Evolutionary conservation across 2,797 vertebrate genomes (phyloP), one percentile per base, ranked within the genome.

Genomic region (Rhynchotus rufescens): DNA sequence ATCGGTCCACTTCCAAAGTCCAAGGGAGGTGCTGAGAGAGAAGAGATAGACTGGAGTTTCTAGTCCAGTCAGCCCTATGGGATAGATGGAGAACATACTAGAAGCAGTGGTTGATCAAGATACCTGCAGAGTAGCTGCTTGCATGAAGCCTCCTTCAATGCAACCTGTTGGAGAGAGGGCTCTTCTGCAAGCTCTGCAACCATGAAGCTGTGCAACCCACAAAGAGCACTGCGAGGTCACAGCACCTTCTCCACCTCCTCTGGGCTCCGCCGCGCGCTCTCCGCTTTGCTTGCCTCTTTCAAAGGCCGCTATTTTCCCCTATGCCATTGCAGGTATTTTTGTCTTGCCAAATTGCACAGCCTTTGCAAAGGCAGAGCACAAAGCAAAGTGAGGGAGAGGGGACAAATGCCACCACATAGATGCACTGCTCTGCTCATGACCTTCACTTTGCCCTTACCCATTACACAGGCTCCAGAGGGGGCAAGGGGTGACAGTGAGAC

Each of bases 241-340:
- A 30, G 28, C 49, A 21, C 26, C 34, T 69, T 52, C 30, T 22
- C 34, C 34, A 15, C 3, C 0, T 12, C 32, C 19, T 32, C 26
- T 15, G 6, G 0, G 11, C 56, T 65, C 9, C 45, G 36, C 51
- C 57, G 44, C 2, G 0, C 0, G 9, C 38, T 1, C 0, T 2
- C 47, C 32, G 51, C 69, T 76, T 61, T 0, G 59, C 9, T 3
- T 3, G 21, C 56, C 78, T 38, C 45, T 66, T 92, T 86, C 61
- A 84, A 72, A 81, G 32, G 32, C n/a, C 64, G 60, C 44, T 88
- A 56, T 59, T 69, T 81, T 42, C 40, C 47, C 22, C 45, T 7
- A 47, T 54, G 49, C 66, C 72, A 85, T 0, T 44, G 38, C 28
- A 89, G 78, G 1, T 69, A 26, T 52, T 40, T 49, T 62, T 14